phyloP scores from a whole-genome alignment of 2,113 vertebrate species.

The Saccopteryx bilineata region DNA sequence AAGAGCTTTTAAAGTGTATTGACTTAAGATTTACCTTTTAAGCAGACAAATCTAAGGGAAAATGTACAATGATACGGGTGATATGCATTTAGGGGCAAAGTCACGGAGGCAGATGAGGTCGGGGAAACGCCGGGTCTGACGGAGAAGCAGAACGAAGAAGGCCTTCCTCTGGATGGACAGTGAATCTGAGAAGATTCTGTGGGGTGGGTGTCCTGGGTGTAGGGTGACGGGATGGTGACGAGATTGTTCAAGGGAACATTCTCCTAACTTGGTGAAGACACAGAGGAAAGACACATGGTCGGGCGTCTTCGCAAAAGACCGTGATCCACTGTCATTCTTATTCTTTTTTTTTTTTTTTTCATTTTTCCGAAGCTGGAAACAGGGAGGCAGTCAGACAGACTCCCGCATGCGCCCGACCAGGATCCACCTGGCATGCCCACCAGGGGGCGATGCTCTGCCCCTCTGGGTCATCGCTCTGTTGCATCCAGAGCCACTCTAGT shows the following conservation, averaged over 20 bases:
- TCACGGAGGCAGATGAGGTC: background rate
- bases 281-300: background rate
- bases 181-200: background rate
- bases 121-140: background rate
- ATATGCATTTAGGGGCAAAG: background rate
- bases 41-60: background rate
- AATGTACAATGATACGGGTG: background rate
- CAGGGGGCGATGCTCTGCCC: too few relatives aligned
- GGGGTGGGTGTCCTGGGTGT: background rate
- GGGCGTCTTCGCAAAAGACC: background rate
- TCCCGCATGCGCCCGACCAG: too few relatives aligned
- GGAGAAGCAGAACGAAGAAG: background rate
- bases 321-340: background rate
- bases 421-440: too few relatives aligned
- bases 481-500: too few relatives aligned
- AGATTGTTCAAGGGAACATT: background rate
- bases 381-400: too few relatives aligned
- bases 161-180: background rate
- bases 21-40: background rate
- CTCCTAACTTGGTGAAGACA: background rate
- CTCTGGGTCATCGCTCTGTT: too few relatives aligned
- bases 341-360: too few relatives aligned
- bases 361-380: too few relatives aligned
- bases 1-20: slow-evolving; percentile 1
- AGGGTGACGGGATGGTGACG: background rate